Evolutionary conservation across 1,140 invertebrate genomes (phyloP).

Genomic region (Pseudoatta argentina): DNA sequence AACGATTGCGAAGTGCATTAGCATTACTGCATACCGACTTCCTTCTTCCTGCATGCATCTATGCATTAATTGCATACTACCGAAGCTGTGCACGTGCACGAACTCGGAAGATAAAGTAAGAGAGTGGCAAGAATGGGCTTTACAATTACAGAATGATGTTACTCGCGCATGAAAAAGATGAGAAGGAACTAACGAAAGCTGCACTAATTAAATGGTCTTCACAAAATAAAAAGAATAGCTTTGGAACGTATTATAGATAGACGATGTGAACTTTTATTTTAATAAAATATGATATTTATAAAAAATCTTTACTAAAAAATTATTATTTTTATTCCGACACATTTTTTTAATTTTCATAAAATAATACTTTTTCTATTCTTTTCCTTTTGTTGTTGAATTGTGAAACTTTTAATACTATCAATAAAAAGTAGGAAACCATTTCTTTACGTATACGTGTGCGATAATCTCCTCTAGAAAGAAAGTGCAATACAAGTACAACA

Average conservation of each 20-base stretch:
- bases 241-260: not conserved
- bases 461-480: constrained; percentile 5
- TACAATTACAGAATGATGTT: constrained; percentile 1
- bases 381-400: not conserved
- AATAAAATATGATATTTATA: no score
- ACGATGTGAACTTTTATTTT: no score
- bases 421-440: not conserved
- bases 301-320: no score
- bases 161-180: not conserved
- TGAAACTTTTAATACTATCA: not conserved
- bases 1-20: constrained; percentile 33
- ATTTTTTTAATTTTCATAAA: not conserved
- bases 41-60: constrained; percentile 52
- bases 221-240: not conserved
- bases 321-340: not conserved
- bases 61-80: constrained; percentile 49
- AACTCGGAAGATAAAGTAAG: constrained; percentile 39
- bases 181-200: not conserved
- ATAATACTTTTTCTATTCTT: constrained; percentile 1
- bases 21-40: constrained; percentile 20
- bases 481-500: not conserved
- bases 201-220: not conserved
- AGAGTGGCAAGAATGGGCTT: constrained; percentile 13
- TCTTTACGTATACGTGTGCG: not conserved
- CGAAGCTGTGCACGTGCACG: constrained; percentile 18